Evolutionary conservation across 2,888 invertebrate species (phyloP), one percentile per base, ranked within the genome.

Genomic region (Epirrita christyi): DNA sequence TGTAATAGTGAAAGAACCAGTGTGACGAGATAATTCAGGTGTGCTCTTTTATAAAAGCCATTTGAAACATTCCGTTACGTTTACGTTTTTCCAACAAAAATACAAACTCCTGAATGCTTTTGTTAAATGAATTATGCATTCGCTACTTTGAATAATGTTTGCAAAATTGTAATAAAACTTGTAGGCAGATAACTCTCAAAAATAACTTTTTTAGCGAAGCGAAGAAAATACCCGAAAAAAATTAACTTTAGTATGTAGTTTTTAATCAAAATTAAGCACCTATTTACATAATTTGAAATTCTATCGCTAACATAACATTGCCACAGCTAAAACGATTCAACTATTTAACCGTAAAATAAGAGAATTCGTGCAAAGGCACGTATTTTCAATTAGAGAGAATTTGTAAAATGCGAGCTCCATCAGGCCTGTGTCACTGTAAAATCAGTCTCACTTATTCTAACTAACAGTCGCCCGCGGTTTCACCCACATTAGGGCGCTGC

Each of bases 41-140:
- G 21, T 4, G 21, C 21, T 21, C 21, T 27, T 36, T 36, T 11
- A 45, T 1, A 10, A n/a, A n/a, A n/a, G n/a, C n/a, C n/a, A n/a
- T n/a, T n/a, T n/a, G n/a, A n/a, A n/a, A n/a, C n/a, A n/a, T n/a
- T n/a, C n/a, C n/a, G n/a, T n/a, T n/a, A n/a, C n/a, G n/a, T n/a
- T n/a, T n/a, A n/a, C n/a, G n/a, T 45, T 34, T 32, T 32, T 29
- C 14, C 10, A 14, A 14, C 15, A 36, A 21, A 15, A 34, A 10
- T 10, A 45, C 32, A 40, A 15, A 40, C 6, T 8, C 14, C 21
- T 21, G n/a, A 45, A 45, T 11, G 7, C 15, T 34, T 32, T 36
- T 45, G 45, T 36, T n/a, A 10, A 36, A 45, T 45, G 34, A 36
- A 45, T 36, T 45, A 45, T 36, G 36, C 45, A 45, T 45, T 45